Percentiles rank a stretch among this genome's conserved stretches.
phyloP scores from a whole-genome alignment of 2,888 invertebrate genomes.

The Buathra laborator region DNA sequence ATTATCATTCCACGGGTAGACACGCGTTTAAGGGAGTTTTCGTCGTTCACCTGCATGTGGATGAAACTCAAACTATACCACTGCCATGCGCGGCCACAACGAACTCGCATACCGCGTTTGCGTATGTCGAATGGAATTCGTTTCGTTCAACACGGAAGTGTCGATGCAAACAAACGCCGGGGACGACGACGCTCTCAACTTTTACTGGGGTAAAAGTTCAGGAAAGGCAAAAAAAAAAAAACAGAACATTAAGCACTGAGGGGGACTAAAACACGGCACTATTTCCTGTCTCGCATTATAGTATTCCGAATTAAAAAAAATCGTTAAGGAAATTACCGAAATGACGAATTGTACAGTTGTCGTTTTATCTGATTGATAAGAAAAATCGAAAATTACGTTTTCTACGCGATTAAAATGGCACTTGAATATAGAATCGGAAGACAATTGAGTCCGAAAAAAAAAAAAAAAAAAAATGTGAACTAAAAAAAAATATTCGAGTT shows the following conservation, averaged over 20 bases:
- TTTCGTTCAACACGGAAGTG: slow-evolving; percentile 12
- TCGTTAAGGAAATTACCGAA: too few species aligned
- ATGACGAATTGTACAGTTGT: too few species aligned
- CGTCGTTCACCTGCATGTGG: slow-evolving; percentile 57
- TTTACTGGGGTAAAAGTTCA: background rate
- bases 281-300: background rate
- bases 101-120: slow-evolving; percentile 13
- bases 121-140: slow-evolving; percentile 35
- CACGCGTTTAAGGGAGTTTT: slow-evolving; percentile 61
- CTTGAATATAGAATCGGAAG: too few species aligned
- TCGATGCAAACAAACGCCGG: slow-evolving; percentile 9
- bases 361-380: too few species aligned
- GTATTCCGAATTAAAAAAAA: background rate
- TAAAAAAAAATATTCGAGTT: too few species aligned
- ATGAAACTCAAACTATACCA: slow-evolving; percentile 7
- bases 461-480: too few species aligned
- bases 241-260: background rate
- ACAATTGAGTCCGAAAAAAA: too few species aligned
- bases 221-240: background rate
- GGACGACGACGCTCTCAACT: background rate
- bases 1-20: slow-evolving; percentile 61
- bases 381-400: too few species aligned
- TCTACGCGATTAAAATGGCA: too few species aligned
- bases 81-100: slow-evolving; percentile 22
- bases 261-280: background rate